phyloP scores from a whole-genome alignment of 2,888 invertebrate species.

The Magallana nippona region DNA sequence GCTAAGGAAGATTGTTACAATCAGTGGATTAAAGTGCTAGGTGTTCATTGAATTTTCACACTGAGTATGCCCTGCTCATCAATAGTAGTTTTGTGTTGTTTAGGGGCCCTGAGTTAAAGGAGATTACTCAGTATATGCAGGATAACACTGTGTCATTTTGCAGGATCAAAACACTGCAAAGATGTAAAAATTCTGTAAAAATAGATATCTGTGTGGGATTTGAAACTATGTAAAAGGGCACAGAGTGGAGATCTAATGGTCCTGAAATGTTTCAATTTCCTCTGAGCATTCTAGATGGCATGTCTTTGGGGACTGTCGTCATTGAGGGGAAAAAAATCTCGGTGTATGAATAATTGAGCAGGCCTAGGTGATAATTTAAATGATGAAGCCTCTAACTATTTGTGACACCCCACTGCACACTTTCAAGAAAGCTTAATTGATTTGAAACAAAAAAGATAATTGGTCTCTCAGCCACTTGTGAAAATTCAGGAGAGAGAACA shows the following conservation, averaged over 20 bases:
- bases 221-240: neutral
- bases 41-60: no score
- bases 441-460: constrained; percentile 28
- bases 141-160: neutral
- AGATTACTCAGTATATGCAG: neutral
- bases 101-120: no score
- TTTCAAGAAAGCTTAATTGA: constrained; percentile 15
- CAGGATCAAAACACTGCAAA: neutral
- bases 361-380: constrained; percentile 7
- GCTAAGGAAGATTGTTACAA: no score
- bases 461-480: neutral
- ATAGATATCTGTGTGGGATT: neutral
- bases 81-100: no score
- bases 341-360: constrained; percentile 26
- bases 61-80: no score
- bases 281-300: neutral
- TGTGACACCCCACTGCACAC: constrained; percentile 18
- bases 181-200: neutral
- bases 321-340: constrained; percentile 19
- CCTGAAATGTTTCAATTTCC: constrained; percentile 28
- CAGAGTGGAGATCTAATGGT: neutral
- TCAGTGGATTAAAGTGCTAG: no score
- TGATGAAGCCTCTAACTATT: constrained; percentile 1
- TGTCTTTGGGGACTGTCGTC: neutral
- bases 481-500: constrained; percentile 5